These are phyloP conservation scores for Drosophila multiciliata DNA, from an alignment of 2,888 invertebrate genomes.

Conservation along the genomic window DNA sequence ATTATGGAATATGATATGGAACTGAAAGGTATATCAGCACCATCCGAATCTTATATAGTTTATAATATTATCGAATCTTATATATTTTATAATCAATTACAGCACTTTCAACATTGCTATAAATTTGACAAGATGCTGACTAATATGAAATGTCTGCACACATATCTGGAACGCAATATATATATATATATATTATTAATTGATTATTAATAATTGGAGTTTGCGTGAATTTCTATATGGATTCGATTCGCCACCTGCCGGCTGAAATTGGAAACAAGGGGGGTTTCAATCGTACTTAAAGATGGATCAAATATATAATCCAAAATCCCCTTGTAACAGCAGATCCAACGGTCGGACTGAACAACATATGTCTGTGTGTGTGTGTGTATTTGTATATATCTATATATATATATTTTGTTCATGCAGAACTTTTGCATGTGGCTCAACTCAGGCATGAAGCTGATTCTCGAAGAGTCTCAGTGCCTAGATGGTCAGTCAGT, in stretches of 20 bases:
- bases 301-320: not conserved
- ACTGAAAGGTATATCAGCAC: not conserved
- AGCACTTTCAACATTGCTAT: not conserved
- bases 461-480: conserved; percentile 23
- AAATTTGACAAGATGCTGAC: not conserved
- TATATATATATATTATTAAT: not conserved
- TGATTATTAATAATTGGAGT: not conserved
- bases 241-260: not conserved
- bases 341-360: not conserved
- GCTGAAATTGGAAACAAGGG: too few relatives aligned
- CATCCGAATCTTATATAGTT: not conserved
- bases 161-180: not conserved
- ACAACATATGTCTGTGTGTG: not conserved
- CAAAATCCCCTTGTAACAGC: not conserved
- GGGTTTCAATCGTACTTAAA: too few relatives aligned
- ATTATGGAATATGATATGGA: not conserved
- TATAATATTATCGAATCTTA: too few relatives aligned
- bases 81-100: not conserved
- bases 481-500: conserved; percentile 11
- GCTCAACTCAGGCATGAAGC: conserved; percentile 46
- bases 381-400: not conserved
- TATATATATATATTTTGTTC: not conserved
- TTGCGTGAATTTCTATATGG: not conserved
- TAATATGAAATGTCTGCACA: not conserved
- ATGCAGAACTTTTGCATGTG: conserved; percentile 46